Percentiles rank a stretch among this genome's conserved stretches.
phyloP scores from a whole-genome alignment of 2,888 invertebrate genomes.

The Ectobius pallidus region DNA sequence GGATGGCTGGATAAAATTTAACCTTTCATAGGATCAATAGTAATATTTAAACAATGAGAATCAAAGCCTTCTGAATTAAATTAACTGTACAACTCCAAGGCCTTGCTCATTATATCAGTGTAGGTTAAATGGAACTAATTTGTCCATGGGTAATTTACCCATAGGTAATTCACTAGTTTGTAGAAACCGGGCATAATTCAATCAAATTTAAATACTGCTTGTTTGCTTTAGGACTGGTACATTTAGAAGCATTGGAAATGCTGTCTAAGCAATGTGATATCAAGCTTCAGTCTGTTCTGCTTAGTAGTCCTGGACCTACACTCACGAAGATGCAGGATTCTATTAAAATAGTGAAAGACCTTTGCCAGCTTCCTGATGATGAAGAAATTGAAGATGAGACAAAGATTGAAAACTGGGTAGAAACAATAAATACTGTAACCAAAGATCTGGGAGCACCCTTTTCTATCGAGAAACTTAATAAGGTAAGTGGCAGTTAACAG shows the following conservation, averaged over 20 bases:
- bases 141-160: too few relatives aligned
- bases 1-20: too few relatives aligned
- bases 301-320: constrained; percentile 63
- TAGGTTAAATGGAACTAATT: too few relatives aligned
- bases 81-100: too few relatives aligned
- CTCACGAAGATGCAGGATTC: constrained; percentile 74
- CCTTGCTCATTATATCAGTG: too few relatives aligned
- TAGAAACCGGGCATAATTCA: too few relatives aligned
- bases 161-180: too few relatives aligned
- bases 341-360: constrained; percentile 76
- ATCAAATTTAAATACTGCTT: too few relatives aligned
- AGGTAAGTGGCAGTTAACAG: too few relatives aligned
- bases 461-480: constrained; percentile 66
- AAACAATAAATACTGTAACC: constrained; percentile 63
- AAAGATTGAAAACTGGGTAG: constrained; percentile 52
- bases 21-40: too few relatives aligned
- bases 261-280: constrained; percentile 80
- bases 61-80: too few relatives aligned
- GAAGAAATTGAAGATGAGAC: constrained; percentile 63
- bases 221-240: constrained; percentile 68
- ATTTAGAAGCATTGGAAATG: constrained; percentile 91
- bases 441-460: constrained; percentile 68
- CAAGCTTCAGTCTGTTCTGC: constrained; percentile 70
- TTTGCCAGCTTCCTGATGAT: constrained; percentile 75
- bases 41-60: too few relatives aligned